Conservation (phyloP, 1,140 invertebrate species). For the Solenopsis fugax region DNA sequence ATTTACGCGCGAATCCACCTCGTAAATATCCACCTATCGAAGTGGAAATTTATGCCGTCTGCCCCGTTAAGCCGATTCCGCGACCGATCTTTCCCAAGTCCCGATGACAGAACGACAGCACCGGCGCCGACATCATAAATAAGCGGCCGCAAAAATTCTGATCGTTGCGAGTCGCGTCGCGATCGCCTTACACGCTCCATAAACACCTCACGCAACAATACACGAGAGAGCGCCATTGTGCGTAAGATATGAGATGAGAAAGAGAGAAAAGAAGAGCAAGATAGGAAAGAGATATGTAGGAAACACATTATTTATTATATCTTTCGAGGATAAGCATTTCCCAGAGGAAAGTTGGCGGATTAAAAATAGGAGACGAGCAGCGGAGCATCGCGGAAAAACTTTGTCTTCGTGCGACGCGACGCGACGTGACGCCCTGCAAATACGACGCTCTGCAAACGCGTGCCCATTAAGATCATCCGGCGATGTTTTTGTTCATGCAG, state of each 20-base stretch:
- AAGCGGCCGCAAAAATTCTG: slow-evolving; percentile 40
- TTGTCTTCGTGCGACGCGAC: neutral
- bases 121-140: slow-evolving; percentile 32
- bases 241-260: neutral
- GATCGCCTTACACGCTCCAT: slow-evolving; percentile 34
- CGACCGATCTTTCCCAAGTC: neutral
- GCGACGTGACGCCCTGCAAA: neutral
- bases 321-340: neutral
- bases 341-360: slow-evolving; percentile 11
- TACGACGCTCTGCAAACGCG: neutral
- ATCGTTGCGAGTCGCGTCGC: neutral
- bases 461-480: neutral
- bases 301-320: slow-evolving; percentile 35
- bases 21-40: slow-evolving; percentile 47
- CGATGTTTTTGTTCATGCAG: neutral
- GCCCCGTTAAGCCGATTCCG: slow-evolving; percentile 38
- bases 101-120: slow-evolving; percentile 50
- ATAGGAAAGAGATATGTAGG: neutral
- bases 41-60: slow-evolving; percentile 43
- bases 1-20: slow-evolving; percentile 45
- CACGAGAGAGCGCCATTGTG: slow-evolving; percentile 12
- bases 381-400: neutral
- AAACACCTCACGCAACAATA: slow-evolving; percentile 34
- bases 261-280: no score
- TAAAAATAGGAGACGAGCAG: neutral